Evolutionary conservation across 2,113 vertebrate genomes (phyloP).

Genomic region (Onychostruthus taczanowskii): DNA sequence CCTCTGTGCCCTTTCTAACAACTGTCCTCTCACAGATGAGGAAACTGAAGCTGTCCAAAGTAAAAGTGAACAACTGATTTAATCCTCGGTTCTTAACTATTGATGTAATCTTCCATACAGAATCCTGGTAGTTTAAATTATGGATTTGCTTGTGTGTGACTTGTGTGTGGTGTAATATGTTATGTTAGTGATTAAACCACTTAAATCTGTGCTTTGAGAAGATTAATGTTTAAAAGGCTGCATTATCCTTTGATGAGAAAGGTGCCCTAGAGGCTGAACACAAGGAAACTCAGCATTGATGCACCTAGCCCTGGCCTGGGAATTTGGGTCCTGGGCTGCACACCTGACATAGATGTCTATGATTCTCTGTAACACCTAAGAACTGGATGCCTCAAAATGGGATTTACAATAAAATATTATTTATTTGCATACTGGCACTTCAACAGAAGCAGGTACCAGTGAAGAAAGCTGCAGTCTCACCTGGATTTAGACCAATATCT

Average conservation of each 20-base stretch:
- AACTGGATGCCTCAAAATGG: background rate
- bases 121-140: background rate
- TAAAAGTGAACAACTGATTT: background rate
- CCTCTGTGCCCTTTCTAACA: background rate
- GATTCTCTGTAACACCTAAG: background rate
- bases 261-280: background rate
- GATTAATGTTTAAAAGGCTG: background rate
- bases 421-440: background rate
- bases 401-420: background rate
- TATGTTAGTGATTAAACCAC: background rate
- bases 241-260: background rate
- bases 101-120: background rate
- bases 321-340: background rate
- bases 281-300: background rate
- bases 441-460: background rate
- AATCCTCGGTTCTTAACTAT: background rate
- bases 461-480: background rate
- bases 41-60: background rate
- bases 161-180: background rate
- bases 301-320: background rate
- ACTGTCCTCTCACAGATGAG: background rate
- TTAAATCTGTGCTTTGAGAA: background rate
- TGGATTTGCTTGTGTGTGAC: background rate
- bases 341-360: background rate
- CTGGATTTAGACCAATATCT: background rate